Conservation (phyloP, 2,888 invertebrate species). For the Tenthredo distinguenda region DNA sequence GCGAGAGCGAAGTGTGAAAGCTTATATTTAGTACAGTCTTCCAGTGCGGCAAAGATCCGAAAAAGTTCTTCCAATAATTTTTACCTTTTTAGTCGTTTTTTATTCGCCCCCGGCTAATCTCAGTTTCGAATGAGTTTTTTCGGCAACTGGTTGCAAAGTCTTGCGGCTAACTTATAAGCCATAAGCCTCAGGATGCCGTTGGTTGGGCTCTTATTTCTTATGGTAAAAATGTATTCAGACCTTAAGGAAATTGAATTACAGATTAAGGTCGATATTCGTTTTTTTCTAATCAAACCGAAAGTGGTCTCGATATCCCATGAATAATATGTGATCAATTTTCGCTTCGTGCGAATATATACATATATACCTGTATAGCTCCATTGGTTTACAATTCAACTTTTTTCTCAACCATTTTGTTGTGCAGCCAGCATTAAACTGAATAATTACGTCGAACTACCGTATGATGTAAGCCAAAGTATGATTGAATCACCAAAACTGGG, state of each 20-base stretch:
- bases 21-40: not conserved
- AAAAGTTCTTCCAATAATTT: conserved; percentile 28
- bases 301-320: not conserved
- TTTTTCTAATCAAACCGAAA: not conserved
- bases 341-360: not conserved
- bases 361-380: too few species aligned
- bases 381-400: not conserved
- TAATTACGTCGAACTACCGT: not conserved
- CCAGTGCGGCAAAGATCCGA: not conserved
- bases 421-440: not conserved
- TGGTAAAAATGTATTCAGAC: not conserved
- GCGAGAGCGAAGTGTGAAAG: not conserved
- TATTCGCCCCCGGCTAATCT: conserved; percentile 9
- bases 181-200: not conserved
- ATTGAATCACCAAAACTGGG: not conserved
- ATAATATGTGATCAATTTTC: not conserved
- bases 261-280: not conserved
- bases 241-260: not conserved
- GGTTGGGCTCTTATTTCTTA: not conserved
- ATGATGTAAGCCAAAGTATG: not conserved
- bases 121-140: conserved; percentile 27
- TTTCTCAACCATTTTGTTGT: not conserved
- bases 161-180: conserved; percentile 8
- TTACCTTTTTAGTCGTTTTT: not conserved
- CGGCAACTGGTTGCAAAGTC: not conserved